Conservation (phyloP, 2,797 vertebrate genomes). For the Carapus acus region DNA sequence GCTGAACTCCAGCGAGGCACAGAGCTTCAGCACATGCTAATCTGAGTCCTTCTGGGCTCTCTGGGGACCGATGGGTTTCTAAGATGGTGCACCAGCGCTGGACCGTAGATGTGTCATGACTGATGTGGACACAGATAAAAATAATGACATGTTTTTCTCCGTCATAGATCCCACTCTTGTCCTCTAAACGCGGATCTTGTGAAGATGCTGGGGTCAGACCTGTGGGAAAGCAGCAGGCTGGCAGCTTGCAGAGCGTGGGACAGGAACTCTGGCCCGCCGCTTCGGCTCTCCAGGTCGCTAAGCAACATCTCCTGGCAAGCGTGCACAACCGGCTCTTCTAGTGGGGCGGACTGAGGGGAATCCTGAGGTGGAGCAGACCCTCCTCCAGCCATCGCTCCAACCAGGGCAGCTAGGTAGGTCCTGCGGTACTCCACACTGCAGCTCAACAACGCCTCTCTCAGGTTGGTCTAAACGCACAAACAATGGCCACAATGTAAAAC, state of each 20-base stretch:
- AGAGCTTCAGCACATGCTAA: slow-evolving; percentile 75
- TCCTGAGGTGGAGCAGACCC: slow-evolving; percentile 36
- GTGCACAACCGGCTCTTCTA: slow-evolving; percentile 45
- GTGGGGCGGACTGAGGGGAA: background rate
- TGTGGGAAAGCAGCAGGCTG: slow-evolving; percentile 71
- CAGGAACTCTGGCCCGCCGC: slow-evolving; percentile 72
- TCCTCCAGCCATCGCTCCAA: slow-evolving; percentile 49
- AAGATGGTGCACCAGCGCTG: slow-evolving; percentile 72
- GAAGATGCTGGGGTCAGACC: slow-evolving; percentile 52
- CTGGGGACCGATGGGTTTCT: slow-evolving; percentile 60
- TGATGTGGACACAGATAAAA: slow-evolving; percentile 32
- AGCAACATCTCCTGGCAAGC: slow-evolving; percentile 73
- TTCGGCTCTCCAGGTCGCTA: slow-evolving; percentile 63
- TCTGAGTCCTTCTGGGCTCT: slow-evolving; percentile 70
- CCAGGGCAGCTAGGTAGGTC: slow-evolving; percentile 72
- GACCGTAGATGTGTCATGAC: slow-evolving; percentile 34
- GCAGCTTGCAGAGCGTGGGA: slow-evolving; percentile 66
- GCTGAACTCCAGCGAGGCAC: slow-evolving; percentile 51
- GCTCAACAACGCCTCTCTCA: slow-evolving; percentile 63
- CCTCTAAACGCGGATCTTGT: background rate
- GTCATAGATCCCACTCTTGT: background rate
- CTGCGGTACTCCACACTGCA: slow-evolving; percentile 67
- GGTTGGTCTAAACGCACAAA: slow-evolving; percentile 62
- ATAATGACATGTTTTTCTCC: slow-evolving; percentile 12
- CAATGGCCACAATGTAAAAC: background rate